Evolutionary conservation across 2,888 invertebrate species (phyloP), one percentile per base, ranked within the genome.

Genomic region (Octonoba sinensis): DNA sequence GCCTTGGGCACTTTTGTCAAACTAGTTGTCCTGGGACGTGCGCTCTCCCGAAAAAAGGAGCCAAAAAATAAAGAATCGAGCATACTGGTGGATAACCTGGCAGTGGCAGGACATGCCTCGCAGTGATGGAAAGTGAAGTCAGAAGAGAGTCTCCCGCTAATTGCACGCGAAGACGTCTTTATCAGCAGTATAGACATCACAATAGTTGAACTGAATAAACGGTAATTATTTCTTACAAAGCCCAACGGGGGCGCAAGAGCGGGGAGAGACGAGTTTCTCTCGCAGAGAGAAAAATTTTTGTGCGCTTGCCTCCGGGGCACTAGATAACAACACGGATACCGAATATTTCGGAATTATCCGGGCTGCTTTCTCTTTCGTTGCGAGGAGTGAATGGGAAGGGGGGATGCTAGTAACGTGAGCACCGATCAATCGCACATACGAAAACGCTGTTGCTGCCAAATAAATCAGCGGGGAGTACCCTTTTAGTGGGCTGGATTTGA

Each of bases 191-290:
- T 83, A 75, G 74, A 72, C 75, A 75, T 70, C 75, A 84, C 83
- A 84, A 83, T 83, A 83, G 83, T 84, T 83, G 83, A 84, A 83
- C 84, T 84, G 84, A 84, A 84, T 77, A 76, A 83, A 77, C 77
- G 73, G 77, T 83, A 83, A 83, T 83, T 83, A 83, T 77, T 77
- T 83, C 83, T 77, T 77, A 83, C 83, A 73, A 73, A 70, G 83
- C 83, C 83, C 71, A 27, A 56, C 66, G 83, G 72, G 65, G 70
- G 59, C 22, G 65, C 66, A 18, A 27, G 22, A 51, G 15, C 22
- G 51, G 27, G 20, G 24, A 49, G 24, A 54, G 36, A 24, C 51
- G n/a, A 27, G 24, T 27, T 27, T 27, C 27, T 27, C 27, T 27
- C 27, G 27, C 27, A 36, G 54, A 51, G 67, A 56, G 56, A 46